phyloP scores from a whole-genome alignment of 2,888 invertebrate species.

The Aleiodes testaceus region DNA sequence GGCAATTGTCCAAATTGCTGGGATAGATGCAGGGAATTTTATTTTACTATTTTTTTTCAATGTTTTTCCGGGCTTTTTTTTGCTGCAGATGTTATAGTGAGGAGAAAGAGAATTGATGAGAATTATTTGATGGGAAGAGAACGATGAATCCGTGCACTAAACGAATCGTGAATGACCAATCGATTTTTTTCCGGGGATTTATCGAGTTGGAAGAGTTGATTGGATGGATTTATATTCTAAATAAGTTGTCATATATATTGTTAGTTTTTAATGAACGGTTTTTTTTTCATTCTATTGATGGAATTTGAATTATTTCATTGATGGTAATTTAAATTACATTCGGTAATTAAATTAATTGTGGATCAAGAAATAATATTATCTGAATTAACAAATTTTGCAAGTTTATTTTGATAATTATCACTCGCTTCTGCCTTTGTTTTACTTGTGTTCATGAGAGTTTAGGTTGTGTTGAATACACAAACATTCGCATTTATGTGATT shows the following conservation, averaged over 20 bases:
- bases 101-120: too few relatives aligned
- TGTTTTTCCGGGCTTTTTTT: too few relatives aligned
- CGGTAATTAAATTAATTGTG: slow-evolving; percentile 14
- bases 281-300: not conserved
- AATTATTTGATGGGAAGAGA: slow-evolving; percentile 39
- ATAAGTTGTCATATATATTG: too few relatives aligned
- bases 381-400: not conserved
- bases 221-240: too few relatives aligned
- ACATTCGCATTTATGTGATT: not conserved
- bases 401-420: slow-evolving; percentile 16
- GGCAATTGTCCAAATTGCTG: slow-evolving; percentile 14
- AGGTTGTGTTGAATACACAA: not conserved
- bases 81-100: too few relatives aligned
- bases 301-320: not conserved
- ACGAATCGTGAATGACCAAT: slow-evolving; percentile 54
- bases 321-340: not conserved
- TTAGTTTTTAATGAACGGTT: too few relatives aligned
- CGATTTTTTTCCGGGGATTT: slow-evolving; percentile 50
- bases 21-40: slow-evolving; percentile 36
- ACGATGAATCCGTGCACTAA: slow-evolving; percentile 50
- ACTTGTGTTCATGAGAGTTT: not conserved
- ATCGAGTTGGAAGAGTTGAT: slow-evolving; percentile 4
- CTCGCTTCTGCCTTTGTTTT: not conserved
- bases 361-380: not conserved
- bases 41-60: slow-evolving; percentile 44